Base-by-base conservation (phyloP, 1,140 invertebrate species). In the Andrena cerasifolii region DNA sequence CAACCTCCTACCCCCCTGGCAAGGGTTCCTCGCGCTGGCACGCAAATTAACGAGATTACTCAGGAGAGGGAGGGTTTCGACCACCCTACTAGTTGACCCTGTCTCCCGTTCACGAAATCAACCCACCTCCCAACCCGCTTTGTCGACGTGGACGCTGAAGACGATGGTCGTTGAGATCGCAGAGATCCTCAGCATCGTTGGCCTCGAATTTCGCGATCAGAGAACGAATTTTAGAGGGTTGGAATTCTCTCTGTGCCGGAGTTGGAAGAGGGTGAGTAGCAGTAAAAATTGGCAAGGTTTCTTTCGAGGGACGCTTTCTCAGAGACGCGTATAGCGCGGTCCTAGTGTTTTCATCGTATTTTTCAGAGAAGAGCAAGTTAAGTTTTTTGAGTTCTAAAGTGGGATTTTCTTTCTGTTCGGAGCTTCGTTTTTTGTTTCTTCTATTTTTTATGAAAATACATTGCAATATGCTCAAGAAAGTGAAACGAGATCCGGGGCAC, bases 21-120 rank as follows among this genome's bases (percentile, higher is more conserved):
- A 36, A 51, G 28, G 70, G 43, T 54, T 59, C 33, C 70, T 66
- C 79, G 65, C 82, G 51, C 26, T 65, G 59, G 58, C 58, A 82
- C 86, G 86, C 86, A 86, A 87, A 87, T 87, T 85, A 87, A 87
- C 78, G 78, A 80, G 79, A 86, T 85, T 85, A 81, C 80, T 82
- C 59, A 14, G 56, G 77, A n/a, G n/a, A n/a, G n/a, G n/a, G n/a
- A n/a, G n/a, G 59, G 66, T 70, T 74, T 67, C 65, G 47, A 78
- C 70, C 80, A 14, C 14, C 68, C 47, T 45, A 24, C 74, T 62
- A 28, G 16, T 49, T 51, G 53, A 45, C 43, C 62, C 51, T n/a
- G n/a, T 62, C 53, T 36, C 21, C 18, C 51, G 24, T 47, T 45
- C 45, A 45, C 26, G 31, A 47, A 62, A 63, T 73, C 75, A 56